Evolutionary conservation across 2,888 invertebrate species (phyloP), one percentile per base, ranked within the genome.

Genomic region (Nebria salina): DNA sequence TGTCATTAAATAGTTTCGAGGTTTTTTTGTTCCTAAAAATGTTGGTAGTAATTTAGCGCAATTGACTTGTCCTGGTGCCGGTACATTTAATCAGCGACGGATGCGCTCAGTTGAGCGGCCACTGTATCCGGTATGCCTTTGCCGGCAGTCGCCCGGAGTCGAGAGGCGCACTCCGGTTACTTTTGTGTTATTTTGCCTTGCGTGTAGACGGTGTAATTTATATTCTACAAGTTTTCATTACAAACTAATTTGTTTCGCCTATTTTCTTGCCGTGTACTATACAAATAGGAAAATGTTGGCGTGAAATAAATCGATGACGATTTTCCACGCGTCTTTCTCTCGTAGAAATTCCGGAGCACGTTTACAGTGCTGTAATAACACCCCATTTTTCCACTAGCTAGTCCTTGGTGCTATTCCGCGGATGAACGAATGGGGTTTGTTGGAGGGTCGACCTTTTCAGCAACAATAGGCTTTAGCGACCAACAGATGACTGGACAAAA

Each of bases 31-130:
- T 54, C 54, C 54, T 54, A 8, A 54, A 54, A 54, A 54, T 8
- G 13, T 8, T 54, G 54, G 54, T 54, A 54, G 20, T 34, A 70
- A 70, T 70, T 70, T 34, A 26, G 41, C 34, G 1, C n/a, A 72
- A 77, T 77, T 72, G 77, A 77, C 72, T 72, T 72, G 77, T 77
- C 77, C 26, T 42, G 43, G 65, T 2, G 15, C 15, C 34, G 11
- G 72, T 34, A 70, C 76, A 65, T 77, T 78, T 73, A 78, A 78
- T 78, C 78, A 73, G 78, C 72, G 20, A 43, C 72, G 20, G 72
- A 43, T 41, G n/a, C 43, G 77, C n/a, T 54, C 54, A 72, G 2
- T 41, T 20, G 15, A 68, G 42, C 42, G 42, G 68, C 68, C 68
- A 9, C 73, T 42, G 42, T n/a, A 26, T 73, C 73, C 73, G 41